Conservation (phyloP, 2,888 invertebrate species). For the Epinotia demarniana region DNA sequence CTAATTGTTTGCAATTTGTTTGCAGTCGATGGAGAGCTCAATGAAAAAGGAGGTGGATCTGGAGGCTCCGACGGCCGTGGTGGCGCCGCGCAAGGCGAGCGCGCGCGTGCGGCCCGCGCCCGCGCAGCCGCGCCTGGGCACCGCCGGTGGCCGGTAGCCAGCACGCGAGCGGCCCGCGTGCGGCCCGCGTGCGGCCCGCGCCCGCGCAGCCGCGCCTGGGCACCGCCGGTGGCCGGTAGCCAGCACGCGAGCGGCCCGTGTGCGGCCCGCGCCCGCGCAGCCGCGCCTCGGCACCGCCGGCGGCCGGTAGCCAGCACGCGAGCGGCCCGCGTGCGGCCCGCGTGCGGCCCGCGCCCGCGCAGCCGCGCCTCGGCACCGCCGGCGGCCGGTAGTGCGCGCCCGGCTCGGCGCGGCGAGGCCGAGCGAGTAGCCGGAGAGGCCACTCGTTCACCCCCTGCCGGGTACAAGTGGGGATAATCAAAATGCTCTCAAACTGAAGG, state of each 20-base stretch:
- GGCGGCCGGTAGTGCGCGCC: conserved; percentile 60
- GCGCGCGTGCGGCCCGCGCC: conserved; percentile 55
- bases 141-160: no score
- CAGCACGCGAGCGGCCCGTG: conserved; percentile 67
- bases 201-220: conserved; percentile 62
- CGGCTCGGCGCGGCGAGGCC: neutral
- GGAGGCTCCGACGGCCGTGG: conserved; percentile 63
- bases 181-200: no score
- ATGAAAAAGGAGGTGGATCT: conserved; percentile 62
- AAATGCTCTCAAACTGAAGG: neutral
- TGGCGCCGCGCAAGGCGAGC: conserved; percentile 77
- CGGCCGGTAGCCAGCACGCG: no score
- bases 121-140: no score
- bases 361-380: conserved; percentile 67
- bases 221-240: conserved; percentile 69
- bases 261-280: conserved; percentile 5
- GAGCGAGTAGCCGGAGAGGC: no score
- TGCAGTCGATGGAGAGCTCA: conserved; percentile 59
- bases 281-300: no score
- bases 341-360: conserved; percentile 61
- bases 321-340: conserved; percentile 54
- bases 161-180: no score
- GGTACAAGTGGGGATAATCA: neutral
- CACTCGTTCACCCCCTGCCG: no score
- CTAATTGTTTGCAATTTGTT: conserved; percentile 14